These are phyloP conservation scores for Lacanobia oleracea DNA, from an alignment of 2,888 invertebrate species.

Conservation along the genomic window DNA sequence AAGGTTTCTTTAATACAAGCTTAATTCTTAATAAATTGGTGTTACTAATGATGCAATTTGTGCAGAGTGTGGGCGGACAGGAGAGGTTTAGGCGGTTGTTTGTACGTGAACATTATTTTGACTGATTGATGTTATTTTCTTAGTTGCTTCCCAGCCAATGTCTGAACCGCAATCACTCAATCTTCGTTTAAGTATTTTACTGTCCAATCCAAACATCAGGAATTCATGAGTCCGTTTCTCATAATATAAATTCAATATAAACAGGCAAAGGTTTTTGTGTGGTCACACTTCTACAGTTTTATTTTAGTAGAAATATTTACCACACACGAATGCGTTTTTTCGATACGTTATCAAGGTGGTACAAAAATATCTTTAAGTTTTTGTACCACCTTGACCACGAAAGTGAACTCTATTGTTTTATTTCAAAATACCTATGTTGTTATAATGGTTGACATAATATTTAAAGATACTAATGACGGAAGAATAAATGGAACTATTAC, in stretches of 20 bases:
- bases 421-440: background rate
- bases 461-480: background rate
- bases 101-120: conserved; percentile 19
- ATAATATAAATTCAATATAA: conserved; percentile 12
- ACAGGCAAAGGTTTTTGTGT: background rate
- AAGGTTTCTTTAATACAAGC: conserved; percentile 58
- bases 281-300: background rate
- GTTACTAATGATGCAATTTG: conserved; percentile 28
- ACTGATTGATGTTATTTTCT: conserved; percentile 13
- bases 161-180: conserved; percentile 11
- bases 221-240: background rate
- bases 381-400: conserved; percentile 34
- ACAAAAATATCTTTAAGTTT: conserved; percentile 12
- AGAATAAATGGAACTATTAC: background rate
- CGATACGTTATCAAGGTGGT: conserved; percentile 9
- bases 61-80: conserved; percentile 50
- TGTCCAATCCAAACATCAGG: conserved; percentile 4
- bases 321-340: background rate
- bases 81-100: conserved; percentile 24
- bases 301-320: background rate
- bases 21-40: conserved; percentile 50
- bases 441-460: conserved; percentile 10
- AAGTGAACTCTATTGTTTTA: conserved; percentile 25
- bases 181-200: conserved; percentile 17
- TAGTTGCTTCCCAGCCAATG: conserved; percentile 3